Evolutionary conservation across 2,888 invertebrate genomes (phyloP).

Genomic region (Oligia fasciuncula): DNA sequence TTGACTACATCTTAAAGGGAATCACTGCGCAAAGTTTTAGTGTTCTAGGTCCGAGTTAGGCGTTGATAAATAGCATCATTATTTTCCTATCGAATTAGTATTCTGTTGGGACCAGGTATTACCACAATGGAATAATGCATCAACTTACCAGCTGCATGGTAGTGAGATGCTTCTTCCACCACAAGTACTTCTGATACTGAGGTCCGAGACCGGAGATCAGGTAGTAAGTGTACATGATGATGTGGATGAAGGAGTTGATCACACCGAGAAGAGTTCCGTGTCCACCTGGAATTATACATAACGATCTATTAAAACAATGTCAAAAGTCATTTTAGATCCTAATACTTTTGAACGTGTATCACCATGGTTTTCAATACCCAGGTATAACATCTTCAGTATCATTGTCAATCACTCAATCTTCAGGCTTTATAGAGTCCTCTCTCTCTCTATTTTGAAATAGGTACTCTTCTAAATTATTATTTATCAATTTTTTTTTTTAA

Average conservation of each 20-base stretch:
- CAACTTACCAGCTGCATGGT: constrained; percentile 94
- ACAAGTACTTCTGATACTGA: constrained; percentile 95
- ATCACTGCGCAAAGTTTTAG: neutral
- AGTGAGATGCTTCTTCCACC: constrained; percentile 98
- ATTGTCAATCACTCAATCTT: neutral
- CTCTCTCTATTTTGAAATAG: neutral
- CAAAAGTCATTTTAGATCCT: neutral
- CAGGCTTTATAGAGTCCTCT: neutral
- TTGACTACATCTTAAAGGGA: neutral
- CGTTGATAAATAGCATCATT: neutral
- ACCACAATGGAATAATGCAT: neutral
- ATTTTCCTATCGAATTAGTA: neutral
- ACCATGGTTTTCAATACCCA: neutral
- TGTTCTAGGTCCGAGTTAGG: neutral
- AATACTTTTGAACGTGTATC: neutral
- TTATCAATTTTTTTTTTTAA: too few species aligned
- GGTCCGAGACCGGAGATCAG: constrained; percentile 96
- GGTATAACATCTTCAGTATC: neutral
- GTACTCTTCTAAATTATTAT: neutral
- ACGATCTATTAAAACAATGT: neutral
- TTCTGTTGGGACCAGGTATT: neutral
- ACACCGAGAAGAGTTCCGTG: constrained; percentile 96
- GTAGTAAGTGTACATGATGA: constrained; percentile 98
- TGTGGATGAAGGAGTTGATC: constrained; percentile 96
- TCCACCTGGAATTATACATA: constrained; percentile 90